Evolutionary conservation across 2,888 invertebrate genomes (phyloP).

Genomic region (Saturnia pavonia): DNA sequence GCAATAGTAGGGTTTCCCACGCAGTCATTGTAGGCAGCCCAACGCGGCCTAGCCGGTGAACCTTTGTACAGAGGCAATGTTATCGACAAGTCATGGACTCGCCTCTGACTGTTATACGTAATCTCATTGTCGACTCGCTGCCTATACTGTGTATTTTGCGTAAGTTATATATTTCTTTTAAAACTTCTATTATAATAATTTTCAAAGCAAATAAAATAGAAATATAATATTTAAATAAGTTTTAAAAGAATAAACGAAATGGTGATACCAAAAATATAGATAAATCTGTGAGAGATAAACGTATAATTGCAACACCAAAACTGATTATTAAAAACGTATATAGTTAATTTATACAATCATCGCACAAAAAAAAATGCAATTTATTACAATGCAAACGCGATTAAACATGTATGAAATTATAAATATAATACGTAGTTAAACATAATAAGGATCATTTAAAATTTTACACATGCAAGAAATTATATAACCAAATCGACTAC

Average conservation of each 20-base stretch:
- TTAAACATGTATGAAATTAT: neutral
- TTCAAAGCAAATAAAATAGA: neutral
- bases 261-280: neutral
- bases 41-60: constrained; percentile 63
- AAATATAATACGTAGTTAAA: too few relatives aligned
- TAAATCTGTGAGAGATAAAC: neutral
- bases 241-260: neutral
- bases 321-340: neutral
- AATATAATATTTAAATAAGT: neutral
- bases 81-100: constrained; percentile 45
- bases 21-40: constrained; percentile 43
- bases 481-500: too few relatives aligned
- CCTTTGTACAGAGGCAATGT: constrained; percentile 59
- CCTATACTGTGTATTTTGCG: constrained; percentile 22
- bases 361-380: neutral
- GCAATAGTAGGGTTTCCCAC: constrained; percentile 52
- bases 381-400: neutral
- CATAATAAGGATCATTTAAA: too few relatives aligned
- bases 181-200: neutral
- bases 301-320: neutral
- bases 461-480: too few relatives aligned
- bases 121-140: constrained; percentile 31
- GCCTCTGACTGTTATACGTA: constrained; percentile 35
- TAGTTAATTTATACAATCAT: neutral
- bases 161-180: neutral